Percentiles rank a stretch among this genome's conserved stretches.
Evolutionary conservation across 2,113 vertebrate genomes (phyloP).

Genomic region (Zosterops pallidus): DNA sequence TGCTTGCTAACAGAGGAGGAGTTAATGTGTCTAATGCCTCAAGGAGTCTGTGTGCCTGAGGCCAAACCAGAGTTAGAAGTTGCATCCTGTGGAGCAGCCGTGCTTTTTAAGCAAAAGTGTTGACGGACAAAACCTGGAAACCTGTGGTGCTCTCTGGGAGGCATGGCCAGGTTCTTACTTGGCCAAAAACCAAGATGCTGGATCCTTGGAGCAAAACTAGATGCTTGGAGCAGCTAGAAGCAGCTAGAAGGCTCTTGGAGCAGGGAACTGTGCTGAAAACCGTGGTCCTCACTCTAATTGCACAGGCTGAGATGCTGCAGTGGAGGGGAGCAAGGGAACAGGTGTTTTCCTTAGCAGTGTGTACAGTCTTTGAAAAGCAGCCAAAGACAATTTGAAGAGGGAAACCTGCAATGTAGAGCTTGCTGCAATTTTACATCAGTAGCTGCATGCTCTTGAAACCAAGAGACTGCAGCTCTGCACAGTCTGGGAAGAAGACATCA

Average conservation of each 20-base stretch:
- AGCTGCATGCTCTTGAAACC: neutral
- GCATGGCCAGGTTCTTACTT: neutral
- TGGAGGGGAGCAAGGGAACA: neutral
- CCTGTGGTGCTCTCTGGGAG: neutral
- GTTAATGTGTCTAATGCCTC: neutral
- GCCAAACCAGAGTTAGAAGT: neutral
- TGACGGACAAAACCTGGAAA: neutral
- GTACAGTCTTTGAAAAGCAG: neutral
- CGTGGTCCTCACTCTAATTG: neutral
- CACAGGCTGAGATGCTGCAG: neutral
- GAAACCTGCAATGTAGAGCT: neutral
- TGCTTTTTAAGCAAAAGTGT: neutral
- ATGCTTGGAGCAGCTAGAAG: neutral
- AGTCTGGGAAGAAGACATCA: neutral
- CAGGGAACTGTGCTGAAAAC: neutral
- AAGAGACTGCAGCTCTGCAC: neutral
- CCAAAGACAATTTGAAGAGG: accelerated
- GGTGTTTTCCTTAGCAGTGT: neutral
- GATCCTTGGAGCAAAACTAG: neutral
- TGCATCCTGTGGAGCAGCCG: neutral
- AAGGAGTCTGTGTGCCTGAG: neutral
- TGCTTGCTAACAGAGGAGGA: neutral
- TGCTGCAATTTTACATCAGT: neutral
- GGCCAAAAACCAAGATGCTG: neutral
- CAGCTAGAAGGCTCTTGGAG: neutral